Evolutionary conservation across 1,140 invertebrate genomes (phyloP), one percentile per base, ranked within the genome.

Genomic region (Brachionus koreanus): DNA sequence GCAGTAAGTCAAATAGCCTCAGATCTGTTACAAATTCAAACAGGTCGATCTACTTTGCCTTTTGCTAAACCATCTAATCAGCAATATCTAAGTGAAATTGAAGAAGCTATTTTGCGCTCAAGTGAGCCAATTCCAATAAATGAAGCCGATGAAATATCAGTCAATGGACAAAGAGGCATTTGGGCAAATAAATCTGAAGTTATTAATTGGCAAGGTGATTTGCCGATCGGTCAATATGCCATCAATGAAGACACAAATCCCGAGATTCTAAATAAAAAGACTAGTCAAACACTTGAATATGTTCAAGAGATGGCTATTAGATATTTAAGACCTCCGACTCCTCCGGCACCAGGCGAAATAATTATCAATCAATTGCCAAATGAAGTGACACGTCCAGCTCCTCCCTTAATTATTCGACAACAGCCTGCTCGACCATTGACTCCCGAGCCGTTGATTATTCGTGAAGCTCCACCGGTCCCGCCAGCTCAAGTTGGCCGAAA

Each of bases 261-360:
- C 13, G 46, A 35, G 12, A 61, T 77, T 57, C 6, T 77, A 12
- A 33, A 39, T 23, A 77, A 77, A 77, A 35, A 52, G 13, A 39
- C 33, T 13, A 57, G 13, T 37, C 29, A 77, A 25, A 16, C 75
- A 10, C 46, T 77, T 77, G 23, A 29, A 9, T 77, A 77, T 33
- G 52, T 57, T 16, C 75, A 77, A 77, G 75, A 77, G 37, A 16
- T 77, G 19, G 75, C 75, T 16, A 52, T 77, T 33, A 49, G 75
- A 61, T 77, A 77, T 37, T 61, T 77, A 39, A 29, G 37, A 49
- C 75, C 75, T n/a, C 75, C 75, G 9, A 77, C 75, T 7, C 74
- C 75, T 16, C 75, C 75, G 16, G 25, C 29, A 33, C 75, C 75
- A 23, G 75, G 75, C 4, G 46, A 49, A 1, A 25, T 77, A 35